Conservation (phyloP, 2,113 vertebrate species). For the human region DNA sequence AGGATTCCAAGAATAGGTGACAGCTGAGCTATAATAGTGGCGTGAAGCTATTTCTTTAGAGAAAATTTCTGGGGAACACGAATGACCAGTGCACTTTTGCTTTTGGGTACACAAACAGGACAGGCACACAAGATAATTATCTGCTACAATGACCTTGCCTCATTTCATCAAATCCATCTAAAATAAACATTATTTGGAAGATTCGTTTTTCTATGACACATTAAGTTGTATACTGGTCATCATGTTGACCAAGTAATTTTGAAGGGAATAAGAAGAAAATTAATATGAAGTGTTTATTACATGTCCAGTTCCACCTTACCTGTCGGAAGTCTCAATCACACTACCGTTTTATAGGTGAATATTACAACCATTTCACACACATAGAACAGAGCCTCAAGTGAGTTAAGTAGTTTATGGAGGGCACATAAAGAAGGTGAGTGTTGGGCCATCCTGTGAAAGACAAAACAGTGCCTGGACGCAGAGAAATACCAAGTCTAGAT, state of each 20-base stretch:
- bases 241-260: background rate
- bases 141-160: background rate
- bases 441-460: background rate
- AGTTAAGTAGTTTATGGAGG: background rate
- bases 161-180: background rate
- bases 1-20: background rate
- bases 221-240: background rate
- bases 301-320: background rate
- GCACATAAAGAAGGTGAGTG: background rate
- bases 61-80: background rate
- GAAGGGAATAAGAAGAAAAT: background rate
- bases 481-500: background rate
- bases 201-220: background rate
- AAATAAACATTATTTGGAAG: background rate
- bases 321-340: background rate
- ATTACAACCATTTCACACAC: background rate
- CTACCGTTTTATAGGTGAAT: background rate
- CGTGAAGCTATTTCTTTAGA: background rate
- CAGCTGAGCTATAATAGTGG: rapidly evolving
- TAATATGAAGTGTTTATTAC: background rate
- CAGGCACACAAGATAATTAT: background rate
- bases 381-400: background rate
- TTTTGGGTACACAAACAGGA: background rate
- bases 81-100: background rate
- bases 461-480: background rate